phyloP scores from a whole-genome alignment of 2,797 vertebrate genomes.

The Echiichthys vipera region DNA sequence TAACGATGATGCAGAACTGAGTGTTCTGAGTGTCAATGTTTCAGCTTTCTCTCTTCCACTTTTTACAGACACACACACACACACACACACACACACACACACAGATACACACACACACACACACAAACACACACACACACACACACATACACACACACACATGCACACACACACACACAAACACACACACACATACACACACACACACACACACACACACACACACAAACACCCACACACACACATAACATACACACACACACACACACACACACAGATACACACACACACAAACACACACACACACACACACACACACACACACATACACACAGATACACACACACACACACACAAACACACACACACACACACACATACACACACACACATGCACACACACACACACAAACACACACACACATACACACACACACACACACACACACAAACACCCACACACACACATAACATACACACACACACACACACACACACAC shows the following conservation, averaged over 20 bases:
- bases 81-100: slow-evolving; percentile 4
- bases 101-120: slow-evolving; percentile 22
- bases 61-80: slow-evolving; percentile 19
- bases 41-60: slow-evolving; percentile 19
- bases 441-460: slow-evolving; percentile 19
- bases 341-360: slow-evolving; percentile 15
- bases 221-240: too few species aligned
- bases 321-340: slow-evolving; percentile 19
- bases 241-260: slow-evolving; percentile 19
- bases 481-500: slow-evolving; percentile 27
- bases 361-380: slow-evolving; percentile 22
- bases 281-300: slow-evolving; percentile 22
- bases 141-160: slow-evolving; percentile 26
- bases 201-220: slow-evolving; percentile 26
- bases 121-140: slow-evolving; percentile 25
- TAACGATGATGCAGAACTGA: slow-evolving; percentile 43
- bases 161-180: slow-evolving; percentile 6
- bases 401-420: too few species aligned
- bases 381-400: slow-evolving; percentile 25
- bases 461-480: slow-evolving; percentile 25
- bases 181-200: slow-evolving; percentile 23
- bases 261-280: slow-evolving; percentile 14
- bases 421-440: slow-evolving; percentile 11
- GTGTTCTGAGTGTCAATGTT: too few species aligned
- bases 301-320: slow-evolving; percentile 25